These are phyloP conservation scores for Drosophila navojoa DNA, from an alignment of 1,140 invertebrate species.

Conservation along the genomic window DNA sequence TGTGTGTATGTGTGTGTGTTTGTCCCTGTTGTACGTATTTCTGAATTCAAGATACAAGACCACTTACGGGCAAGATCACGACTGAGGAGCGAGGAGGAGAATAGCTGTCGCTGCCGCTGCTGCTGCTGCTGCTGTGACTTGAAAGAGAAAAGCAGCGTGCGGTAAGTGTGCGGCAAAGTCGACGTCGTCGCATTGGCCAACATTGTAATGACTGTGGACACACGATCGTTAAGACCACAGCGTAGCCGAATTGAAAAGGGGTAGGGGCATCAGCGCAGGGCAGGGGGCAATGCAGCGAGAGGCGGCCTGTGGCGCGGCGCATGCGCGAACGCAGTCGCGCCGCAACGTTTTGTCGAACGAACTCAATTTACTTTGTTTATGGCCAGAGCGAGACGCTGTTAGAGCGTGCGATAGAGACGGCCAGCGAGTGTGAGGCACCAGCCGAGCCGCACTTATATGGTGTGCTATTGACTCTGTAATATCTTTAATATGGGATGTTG, in stretches of 20 bases:
- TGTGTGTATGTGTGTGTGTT: slow-evolving; percentile 53
- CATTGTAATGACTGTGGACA: slow-evolving; percentile 83
- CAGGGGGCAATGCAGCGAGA: neutral
- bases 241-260: slow-evolving; percentile 43
- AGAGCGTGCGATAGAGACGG: slow-evolving; percentile 13
- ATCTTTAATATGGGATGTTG: slow-evolving; percentile 82
- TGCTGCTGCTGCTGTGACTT: slow-evolving; percentile 43
- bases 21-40: slow-evolving; percentile 45
- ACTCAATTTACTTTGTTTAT: slow-evolving; percentile 81
- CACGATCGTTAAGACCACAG: slow-evolving; percentile 81
- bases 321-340: slow-evolving; percentile 56
- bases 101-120: slow-evolving; percentile 13
- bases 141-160: slow-evolving; percentile 81
- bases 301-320: slow-evolving; percentile 48
- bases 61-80: slow-evolving; percentile 83
- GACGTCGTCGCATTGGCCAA: slow-evolving; percentile 72
- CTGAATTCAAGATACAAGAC: slow-evolving; percentile 82
- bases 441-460: slow-evolving; percentile 73
- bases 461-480: slow-evolving; percentile 81
- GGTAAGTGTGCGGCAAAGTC: slow-evolving; percentile 68
- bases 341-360: slow-evolving; percentile 75
- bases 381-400: slow-evolving; percentile 44
- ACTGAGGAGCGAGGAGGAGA: slow-evolving; percentile 59
- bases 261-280: slow-evolving; percentile 1
- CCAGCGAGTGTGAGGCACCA: slow-evolving; percentile 17